Conservation (phyloP, 2,797 vertebrate species). For the Lutjanus argentimaculatus region DNA sequence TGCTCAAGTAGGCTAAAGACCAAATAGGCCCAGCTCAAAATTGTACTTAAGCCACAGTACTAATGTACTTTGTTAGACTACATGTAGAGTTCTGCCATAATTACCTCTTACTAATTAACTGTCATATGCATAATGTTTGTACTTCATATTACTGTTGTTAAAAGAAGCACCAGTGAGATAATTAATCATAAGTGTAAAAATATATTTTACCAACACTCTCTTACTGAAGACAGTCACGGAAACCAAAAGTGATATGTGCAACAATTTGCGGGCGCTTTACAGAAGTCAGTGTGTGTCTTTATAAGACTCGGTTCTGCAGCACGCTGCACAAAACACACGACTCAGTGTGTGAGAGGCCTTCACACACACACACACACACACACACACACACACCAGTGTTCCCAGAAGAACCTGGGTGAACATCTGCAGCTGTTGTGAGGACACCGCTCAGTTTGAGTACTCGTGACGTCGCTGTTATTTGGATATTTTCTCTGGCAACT, state of each 20-base stretch:
- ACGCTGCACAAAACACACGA: background rate
- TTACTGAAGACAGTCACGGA: background rate
- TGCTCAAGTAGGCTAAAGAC: too few relatives aligned
- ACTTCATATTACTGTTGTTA: background rate
- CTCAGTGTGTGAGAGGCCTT: background rate
- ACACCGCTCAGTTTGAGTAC: slow-evolving; percentile 11
- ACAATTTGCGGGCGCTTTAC: background rate
- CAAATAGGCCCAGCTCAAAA: too few relatives aligned
- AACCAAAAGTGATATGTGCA: background rate
- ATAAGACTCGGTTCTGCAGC: background rate
- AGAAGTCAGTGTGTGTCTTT: background rate
- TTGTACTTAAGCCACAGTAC: too few relatives aligned
- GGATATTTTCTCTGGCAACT: slow-evolving; percentile 68
- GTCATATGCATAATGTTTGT: background rate
- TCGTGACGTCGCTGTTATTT: slow-evolving; percentile 35
- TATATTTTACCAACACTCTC: background rate
- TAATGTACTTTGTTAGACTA: too few relatives aligned
- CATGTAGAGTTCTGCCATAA: background rate
- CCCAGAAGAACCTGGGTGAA: background rate
- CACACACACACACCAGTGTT: too few relatives aligned
- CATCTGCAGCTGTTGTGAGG: background rate
- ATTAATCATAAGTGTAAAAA: background rate
- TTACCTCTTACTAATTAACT: background rate
- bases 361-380: too few relatives aligned
- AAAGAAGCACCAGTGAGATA: background rate